Base-by-base conservation (phyloP, 2,797 vertebrate genomes). In the Periophthalmus magnuspinnatus region DNA sequence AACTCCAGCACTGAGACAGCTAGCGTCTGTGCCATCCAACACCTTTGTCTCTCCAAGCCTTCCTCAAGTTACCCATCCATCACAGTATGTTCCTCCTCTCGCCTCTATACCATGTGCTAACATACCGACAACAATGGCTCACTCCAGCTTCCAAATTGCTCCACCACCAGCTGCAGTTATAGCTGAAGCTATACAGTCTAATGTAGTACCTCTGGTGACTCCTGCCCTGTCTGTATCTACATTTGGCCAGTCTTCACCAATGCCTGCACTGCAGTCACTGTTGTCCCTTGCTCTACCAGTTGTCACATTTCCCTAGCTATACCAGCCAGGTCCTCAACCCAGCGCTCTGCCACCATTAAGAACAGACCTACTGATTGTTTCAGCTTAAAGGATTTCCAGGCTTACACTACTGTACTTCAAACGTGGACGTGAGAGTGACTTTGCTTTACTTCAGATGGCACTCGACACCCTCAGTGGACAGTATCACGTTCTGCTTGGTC, bases 381-480 rank as follows among this genome's bases (percentile, higher is more conserved):
- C 72, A 22, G 45, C 33, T 28, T 58, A 66, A 66, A 55, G 70
- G 9, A 70, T 76, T 6, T 67, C 70, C 16, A 75, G n/a, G 24
- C 57, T 67, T 1, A 58, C 54, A 17, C n/a, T 76, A 28, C 55
- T 68, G 19, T 36, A 41, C 2, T 77, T 76, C 1, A 56, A 59
- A n/a, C 77, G 69, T 63, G 61, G 61, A 0, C 1, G 17, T 9
- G 61, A 59, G 58, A 75, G 67, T 65, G 74, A 75, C 11, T 75
- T 70, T 55, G 50, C 65, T 17, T 32, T 68, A 4, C 28, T 76
- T 2, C 76, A 76, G 47, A 74, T 80, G 65, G 71, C 65, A 0
- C 24, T 75, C 0, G 69, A 77, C 7, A 74, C 65, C 13, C 67
- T 68, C 0, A 73, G 16, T 58, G 70, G 81, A 41, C 59, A 75